Conservation (phyloP, 1,140 invertebrate genomes). For the Drosophila teissieri region DNA sequence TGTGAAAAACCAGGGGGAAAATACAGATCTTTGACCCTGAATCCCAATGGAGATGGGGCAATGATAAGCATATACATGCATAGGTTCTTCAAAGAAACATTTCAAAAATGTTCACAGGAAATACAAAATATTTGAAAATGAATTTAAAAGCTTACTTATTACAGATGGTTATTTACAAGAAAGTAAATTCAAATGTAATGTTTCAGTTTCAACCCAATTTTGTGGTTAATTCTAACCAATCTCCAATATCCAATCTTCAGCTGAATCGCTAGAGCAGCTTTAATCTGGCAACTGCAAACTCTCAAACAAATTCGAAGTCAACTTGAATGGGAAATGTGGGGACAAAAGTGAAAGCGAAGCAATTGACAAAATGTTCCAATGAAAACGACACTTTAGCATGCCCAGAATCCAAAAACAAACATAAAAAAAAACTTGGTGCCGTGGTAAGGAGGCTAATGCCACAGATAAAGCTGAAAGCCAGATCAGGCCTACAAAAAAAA, state of each 20-base stretch:
- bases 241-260: too few relatives aligned
- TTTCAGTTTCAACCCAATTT: neutral
- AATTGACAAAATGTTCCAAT: slow-evolving; percentile 45
- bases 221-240: neutral
- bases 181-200: too few relatives aligned
- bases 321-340: slow-evolving; percentile 18
- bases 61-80: neutral
- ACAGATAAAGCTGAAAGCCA: slow-evolving; percentile 6
- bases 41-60: neutral
- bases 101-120: too few relatives aligned
- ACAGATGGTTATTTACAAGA: too few relatives aligned
- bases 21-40: slow-evolving; percentile 19
- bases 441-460: slow-evolving; percentile 20
- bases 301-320: slow-evolving; percentile 35
- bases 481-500: slow-evolving; percentile 20
- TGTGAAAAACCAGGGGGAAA: neutral
- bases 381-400: slow-evolving; percentile 56
- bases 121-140: too few relatives aligned
- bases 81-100: neutral
- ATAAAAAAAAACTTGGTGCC: neutral
- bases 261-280: neutral
- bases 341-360: slow-evolving; percentile 57
- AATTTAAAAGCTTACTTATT: too few relatives aligned
- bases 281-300: slow-evolving; percentile 5
- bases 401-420: slow-evolving; percentile 19